phyloP scores from a whole-genome alignment of 2,888 invertebrate species.

The Volucella inflata region DNA sequence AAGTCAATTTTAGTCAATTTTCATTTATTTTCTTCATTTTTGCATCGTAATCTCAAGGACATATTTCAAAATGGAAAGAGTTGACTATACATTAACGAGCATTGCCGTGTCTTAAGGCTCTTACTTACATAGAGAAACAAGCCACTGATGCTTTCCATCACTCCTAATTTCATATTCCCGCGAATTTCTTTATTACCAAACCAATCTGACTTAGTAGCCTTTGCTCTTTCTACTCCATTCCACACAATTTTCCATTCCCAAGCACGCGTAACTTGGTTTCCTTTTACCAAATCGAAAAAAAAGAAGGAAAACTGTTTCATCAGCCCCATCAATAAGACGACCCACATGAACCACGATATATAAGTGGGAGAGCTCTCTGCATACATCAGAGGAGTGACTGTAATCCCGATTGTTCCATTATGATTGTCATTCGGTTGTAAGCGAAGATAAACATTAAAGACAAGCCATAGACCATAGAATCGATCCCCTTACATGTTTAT shows the following conservation, averaged over 20 bases:
- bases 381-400: conserved; percentile 42
- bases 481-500: conserved; percentile 57
- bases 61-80: too few relatives aligned
- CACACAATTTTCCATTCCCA: conserved; percentile 42
- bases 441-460: conserved; percentile 56
- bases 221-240: conserved; percentile 46
- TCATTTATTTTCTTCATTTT: too few relatives aligned
- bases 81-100: too few relatives aligned
- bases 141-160: too few relatives aligned
- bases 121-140: too few relatives aligned
- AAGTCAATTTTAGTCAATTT: too few relatives aligned
- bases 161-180: too few relatives aligned
- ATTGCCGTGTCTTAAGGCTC: too few relatives aligned
- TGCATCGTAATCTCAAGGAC: too few relatives aligned
- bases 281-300: background rate
- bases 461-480: conserved; percentile 64
- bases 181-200: too few relatives aligned
- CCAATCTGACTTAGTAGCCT: too few relatives aligned
- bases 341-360: conserved; percentile 27
- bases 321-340: background rate
- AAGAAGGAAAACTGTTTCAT: conserved; percentile 1
- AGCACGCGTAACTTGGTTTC: conserved; percentile 1
- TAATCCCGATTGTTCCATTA: conserved; percentile 25
- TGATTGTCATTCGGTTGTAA: conserved; percentile 51
- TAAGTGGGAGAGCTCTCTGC: background rate